Evolutionary conservation across 1,140 invertebrate species (phyloP).

Genomic region (Saccostrea cuccullata): DNA sequence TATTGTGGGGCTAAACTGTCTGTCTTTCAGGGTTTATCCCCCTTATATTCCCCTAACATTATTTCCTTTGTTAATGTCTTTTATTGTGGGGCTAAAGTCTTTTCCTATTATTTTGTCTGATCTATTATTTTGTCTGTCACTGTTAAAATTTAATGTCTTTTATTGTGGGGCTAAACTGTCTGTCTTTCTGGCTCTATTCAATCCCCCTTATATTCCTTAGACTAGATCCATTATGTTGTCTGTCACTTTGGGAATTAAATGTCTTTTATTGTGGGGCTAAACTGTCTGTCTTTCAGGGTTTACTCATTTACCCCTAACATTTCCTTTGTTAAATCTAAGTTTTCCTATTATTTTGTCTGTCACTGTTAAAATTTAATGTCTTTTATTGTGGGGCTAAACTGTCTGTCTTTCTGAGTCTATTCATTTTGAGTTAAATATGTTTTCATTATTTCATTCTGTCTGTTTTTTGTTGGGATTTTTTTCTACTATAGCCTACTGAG

Average conservation of each 20-base stretch:
- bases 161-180: slow-evolving; percentile 13
- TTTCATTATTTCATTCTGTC: background rate
- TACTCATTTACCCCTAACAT: background rate
- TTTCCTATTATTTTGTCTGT: background rate
- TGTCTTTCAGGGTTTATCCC: too few relatives aligned
- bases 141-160: background rate
- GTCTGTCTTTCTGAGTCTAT: background rate
- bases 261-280: background rate
- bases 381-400: background rate
- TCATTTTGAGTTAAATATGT: slow-evolving; percentile 7
- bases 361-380: background rate
- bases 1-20: too few relatives aligned
- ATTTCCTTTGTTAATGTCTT: too few relatives aligned
- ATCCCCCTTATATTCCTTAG: background rate
- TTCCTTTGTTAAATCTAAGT: background rate
- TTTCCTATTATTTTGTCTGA: too few relatives aligned
- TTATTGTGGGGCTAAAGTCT: too few relatives aligned
- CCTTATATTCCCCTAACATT: too few relatives aligned
- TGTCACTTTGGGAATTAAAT: background rate
- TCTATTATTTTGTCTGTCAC: too few relatives aligned
- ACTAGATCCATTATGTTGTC: background rate
- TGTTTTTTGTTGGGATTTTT: slow-evolving; percentile 8
- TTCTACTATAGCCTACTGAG: background rate
- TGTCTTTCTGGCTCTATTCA: background rate
- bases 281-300: background rate